phyloP scores from a whole-genome alignment of 2,888 invertebrate species.

The Zygaena filipendulae region DNA sequence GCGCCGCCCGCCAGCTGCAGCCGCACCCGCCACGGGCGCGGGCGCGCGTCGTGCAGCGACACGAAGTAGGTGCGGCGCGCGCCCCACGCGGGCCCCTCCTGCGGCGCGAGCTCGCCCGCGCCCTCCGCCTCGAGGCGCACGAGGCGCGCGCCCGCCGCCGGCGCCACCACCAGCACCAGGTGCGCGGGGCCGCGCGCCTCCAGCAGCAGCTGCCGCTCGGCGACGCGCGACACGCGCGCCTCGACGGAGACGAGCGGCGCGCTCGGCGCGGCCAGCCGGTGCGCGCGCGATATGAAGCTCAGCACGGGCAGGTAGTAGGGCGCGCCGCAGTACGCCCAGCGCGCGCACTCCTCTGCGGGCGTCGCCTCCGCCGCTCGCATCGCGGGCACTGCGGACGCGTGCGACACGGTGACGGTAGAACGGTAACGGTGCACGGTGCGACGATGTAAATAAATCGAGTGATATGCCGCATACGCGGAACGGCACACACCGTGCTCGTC shows the following conservation, averaged over 20 bases:
- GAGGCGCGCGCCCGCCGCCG: slow-evolving; percentile 59
- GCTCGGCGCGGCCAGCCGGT: slow-evolving; percentile 66
- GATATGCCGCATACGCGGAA: no score
- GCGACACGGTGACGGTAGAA: not conserved
- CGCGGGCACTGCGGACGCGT: slow-evolving; percentile 20
- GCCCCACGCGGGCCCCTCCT: slow-evolving; percentile 46
- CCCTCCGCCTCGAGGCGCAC: slow-evolving; percentile 60
- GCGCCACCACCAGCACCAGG: slow-evolving; percentile 67
- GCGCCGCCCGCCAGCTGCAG: slow-evolving; percentile 8
- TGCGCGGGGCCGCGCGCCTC: slow-evolving; percentile 22
- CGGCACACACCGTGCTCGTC: slow-evolving; percentile 21
- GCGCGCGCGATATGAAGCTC: slow-evolving; percentile 73
- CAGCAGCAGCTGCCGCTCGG: slow-evolving; percentile 10
- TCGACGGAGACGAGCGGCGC: slow-evolving; percentile 60
- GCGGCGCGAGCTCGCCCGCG: slow-evolving; percentile 57
- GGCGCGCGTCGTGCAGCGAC: slow-evolving; percentile 17
- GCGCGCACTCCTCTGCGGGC: slow-evolving; percentile 57
- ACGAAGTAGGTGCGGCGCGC: slow-evolving; percentile 20
- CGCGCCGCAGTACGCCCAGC: slow-evolving; percentile 79
- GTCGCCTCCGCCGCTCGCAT: slow-evolving; percentile 16
- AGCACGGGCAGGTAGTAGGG: slow-evolving; percentile 83
- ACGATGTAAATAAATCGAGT: no score
- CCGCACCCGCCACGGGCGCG: slow-evolving; percentile 3
- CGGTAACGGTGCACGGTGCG: no score
- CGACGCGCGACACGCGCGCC: slow-evolving; percentile 53